phyloP scores from a whole-genome alignment of 2,797 vertebrate genomes.

The Fratercula arctica region DNA sequence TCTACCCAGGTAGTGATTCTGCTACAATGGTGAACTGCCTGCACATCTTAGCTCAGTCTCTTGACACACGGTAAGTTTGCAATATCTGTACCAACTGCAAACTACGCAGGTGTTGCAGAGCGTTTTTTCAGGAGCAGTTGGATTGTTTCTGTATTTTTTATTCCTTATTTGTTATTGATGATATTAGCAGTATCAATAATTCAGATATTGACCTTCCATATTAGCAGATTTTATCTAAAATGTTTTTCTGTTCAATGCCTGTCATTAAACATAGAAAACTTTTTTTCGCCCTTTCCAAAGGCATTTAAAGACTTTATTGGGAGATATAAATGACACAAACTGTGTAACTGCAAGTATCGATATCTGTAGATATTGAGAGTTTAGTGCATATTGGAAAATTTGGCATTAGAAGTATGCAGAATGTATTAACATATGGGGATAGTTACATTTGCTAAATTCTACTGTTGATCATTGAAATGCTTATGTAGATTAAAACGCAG shows the following conservation, averaged over 20 bases:
- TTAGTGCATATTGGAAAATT: not conserved
- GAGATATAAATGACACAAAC: not conserved
- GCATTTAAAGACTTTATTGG: not conserved
- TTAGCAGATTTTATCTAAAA: not conserved
- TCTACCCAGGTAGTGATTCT: constrained; percentile 89
- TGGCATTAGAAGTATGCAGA: not conserved
- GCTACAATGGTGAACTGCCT: constrained; percentile 97
- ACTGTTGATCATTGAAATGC: not conserved
- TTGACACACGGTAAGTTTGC: constrained; percentile 90
- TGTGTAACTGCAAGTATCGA: not conserved
- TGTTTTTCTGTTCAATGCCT: not conserved
- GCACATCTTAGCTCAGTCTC: constrained; percentile 96
- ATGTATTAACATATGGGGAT: not conserved
- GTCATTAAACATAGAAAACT: not conserved
- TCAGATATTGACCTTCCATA: not conserved
- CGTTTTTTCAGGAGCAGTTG: not conserved
- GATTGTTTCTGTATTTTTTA: not conserved
- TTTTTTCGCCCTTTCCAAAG: not conserved
- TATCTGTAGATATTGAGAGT: not conserved
- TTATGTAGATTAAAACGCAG: not conserved
- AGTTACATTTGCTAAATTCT: not conserved
- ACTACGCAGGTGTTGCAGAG: rapidly evolving
- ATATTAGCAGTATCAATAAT: not conserved
- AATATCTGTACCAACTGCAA: not conserved
- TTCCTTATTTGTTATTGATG: not conserved